These are phyloP conservation scores for Gorsachius magnificus DNA, from an alignment of 2,797 vertebrate genomes.

Conservation along the genomic window DNA sequence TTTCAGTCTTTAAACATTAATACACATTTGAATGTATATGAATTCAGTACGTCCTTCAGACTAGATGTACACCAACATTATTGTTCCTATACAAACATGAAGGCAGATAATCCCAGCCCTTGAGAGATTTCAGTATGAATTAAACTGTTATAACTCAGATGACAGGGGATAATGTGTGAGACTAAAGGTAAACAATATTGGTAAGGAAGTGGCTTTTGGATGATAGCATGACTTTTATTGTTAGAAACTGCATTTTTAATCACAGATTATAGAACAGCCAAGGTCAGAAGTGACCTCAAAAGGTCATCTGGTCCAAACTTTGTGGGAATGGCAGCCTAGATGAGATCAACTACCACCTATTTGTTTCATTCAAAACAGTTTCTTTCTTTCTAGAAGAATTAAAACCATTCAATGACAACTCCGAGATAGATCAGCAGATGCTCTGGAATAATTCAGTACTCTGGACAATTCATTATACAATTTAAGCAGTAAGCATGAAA, in stretches of 20 bases:
- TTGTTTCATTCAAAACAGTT: neutral
- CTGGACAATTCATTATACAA: neutral
- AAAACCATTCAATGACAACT: neutral
- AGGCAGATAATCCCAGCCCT: neutral
- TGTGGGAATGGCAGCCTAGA: neutral
- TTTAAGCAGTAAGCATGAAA: neutral
- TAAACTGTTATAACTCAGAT: neutral
- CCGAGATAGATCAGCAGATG: neutral
- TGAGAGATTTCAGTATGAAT: neutral
- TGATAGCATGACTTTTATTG: neutral
- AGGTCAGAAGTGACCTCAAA: neutral
- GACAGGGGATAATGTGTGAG: neutral
- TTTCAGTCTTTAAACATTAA: neutral
- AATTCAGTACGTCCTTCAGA: neutral
- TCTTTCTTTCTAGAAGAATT: neutral
- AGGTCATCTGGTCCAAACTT: neutral
- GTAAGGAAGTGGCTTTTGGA: neutral
- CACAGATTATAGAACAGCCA: neutral
- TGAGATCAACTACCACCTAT: rapidly evolving
- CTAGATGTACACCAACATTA: neutral
- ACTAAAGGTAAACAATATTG: neutral
- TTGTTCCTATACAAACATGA: neutral
- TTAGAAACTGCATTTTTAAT: neutral
- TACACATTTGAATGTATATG: neutral
- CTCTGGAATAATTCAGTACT: neutral